Evolutionary conservation across 2,888 invertebrate genomes (phyloP), one percentile per base, ranked within the genome.

Genomic region (Pardosa pseudoannulata): DNA sequence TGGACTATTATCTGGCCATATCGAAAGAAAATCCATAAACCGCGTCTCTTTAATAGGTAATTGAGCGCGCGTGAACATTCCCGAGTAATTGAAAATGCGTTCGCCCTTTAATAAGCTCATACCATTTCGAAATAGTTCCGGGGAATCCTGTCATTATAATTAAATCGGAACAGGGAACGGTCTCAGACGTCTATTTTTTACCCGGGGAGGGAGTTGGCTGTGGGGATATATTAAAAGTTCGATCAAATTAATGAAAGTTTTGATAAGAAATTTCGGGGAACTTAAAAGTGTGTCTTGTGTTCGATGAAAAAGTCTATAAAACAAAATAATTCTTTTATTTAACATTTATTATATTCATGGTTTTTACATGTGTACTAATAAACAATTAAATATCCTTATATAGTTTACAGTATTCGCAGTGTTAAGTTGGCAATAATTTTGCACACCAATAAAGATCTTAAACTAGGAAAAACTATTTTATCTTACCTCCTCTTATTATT

Each of bases 81-180:
- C 78, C 72, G 31, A 73, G 83, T 83, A 83, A 83, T 83, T 83
- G 83, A 83, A 83, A 83, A 83, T 78, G 78, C 83, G 72, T 83
- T 83, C 83, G 39, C 78, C 67, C 83, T 71, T 83, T 83, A 83
- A 83, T 83, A 83, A 83, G 83, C 78, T 78, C 56, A 46, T 78
- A 36, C 78, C 67, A 67, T 83, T 72, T 56, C 65, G 72, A 65
- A 73, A 31, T 39, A 65, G 78, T 72, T 67, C 65, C 71, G 23
- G 36, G 72, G 65, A 50, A 36, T 31, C 23, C 39, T n/a, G 31
- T 72, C 78, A 41, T 67, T 78, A 46, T 83, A 83, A 83, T 83
- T 83, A 78, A 83, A 83, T 83, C 72, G 71, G 62, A 71, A 83
- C 78, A 72, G 64, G 78, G 31, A 65, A 56, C n/a, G 6, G 56